Conservation (phyloP, 2,888 invertebrate species). For the Phlogophora meticulosa region DNA sequence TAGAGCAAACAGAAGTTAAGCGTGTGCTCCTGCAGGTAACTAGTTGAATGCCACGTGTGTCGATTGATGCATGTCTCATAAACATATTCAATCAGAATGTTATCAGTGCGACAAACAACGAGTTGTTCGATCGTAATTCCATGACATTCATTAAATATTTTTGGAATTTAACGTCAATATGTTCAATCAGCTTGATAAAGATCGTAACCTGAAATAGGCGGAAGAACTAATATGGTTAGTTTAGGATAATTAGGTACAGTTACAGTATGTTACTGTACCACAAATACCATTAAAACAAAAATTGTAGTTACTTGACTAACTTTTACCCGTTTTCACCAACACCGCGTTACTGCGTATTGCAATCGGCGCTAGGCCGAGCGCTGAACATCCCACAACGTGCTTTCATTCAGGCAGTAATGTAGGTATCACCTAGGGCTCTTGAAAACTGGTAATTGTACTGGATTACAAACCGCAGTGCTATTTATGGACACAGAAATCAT, state of each 20-base stretch:
- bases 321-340: too few species aligned
- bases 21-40: neutral
- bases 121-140: neutral
- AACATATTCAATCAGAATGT: neutral
- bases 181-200: neutral
- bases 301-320: neutral
- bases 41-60: neutral
- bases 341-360: too few species aligned
- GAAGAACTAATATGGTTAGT: too few species aligned
- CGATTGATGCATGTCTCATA: neutral
- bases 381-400: too few species aligned
- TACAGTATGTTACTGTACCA: neutral
- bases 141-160: conserved; percentile 2
- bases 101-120: conserved; percentile 5
- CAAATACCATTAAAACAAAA: neutral
- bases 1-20: neutral
- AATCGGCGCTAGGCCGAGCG: too few species aligned
- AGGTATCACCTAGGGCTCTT: too few species aligned
- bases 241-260: too few species aligned
- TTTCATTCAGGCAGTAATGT: too few species aligned
- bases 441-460: too few species aligned
- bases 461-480: neutral
- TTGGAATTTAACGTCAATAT: neutral
- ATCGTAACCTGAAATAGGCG: neutral
- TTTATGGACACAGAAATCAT: neutral